Evolutionary conservation across 2,797 vertebrate genomes (phyloP).

Genomic region (Threskiornis aethiopicus): DNA sequence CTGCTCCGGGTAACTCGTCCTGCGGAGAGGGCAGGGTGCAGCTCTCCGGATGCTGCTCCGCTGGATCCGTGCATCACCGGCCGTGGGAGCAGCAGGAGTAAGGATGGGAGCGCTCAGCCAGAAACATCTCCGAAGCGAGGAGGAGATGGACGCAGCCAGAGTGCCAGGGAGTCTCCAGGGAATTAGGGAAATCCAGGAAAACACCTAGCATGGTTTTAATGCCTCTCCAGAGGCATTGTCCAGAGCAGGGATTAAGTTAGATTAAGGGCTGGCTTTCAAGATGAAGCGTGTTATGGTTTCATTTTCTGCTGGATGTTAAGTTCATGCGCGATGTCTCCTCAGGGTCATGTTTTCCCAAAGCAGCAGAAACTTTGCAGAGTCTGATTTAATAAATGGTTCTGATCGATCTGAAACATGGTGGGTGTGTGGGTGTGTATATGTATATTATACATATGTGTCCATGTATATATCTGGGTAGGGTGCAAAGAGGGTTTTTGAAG

Average conservation of each 20-base stretch:
- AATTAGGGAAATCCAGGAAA: slow-evolving; percentile 37
- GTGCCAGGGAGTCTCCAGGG: neutral
- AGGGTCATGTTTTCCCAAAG: slow-evolving; percentile 30
- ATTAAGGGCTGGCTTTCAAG: slow-evolving; percentile 8
- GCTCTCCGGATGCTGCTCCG: rapidly evolving
- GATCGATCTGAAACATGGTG: neutral
- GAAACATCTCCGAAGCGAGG: neutral
- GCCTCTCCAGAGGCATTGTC: neutral
- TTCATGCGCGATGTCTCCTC: neutral
- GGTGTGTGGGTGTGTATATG: neutral
- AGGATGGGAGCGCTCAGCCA: neutral
- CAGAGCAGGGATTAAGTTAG: slow-evolving; percentile 12
- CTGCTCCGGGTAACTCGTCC: neutral
- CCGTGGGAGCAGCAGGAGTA: neutral
- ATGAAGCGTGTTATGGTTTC: neutral
- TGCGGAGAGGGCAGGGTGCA: neutral
- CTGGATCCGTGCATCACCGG: rapidly evolving
- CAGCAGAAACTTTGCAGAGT: slow-evolving; percentile 31
- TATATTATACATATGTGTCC: neutral
- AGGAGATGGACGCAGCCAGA: neutral
- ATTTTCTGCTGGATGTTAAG: slow-evolving; percentile 44
- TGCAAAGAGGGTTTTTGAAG: neutral
- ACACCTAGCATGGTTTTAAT: slow-evolving; percentile 13
- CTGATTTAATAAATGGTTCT: slow-evolving; percentile 7
- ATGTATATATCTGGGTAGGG: neutral